Percentiles rank a stretch among this genome's conserved stretches.
These are phyloP conservation scores for Glyptemys insculpta DNA, from an alignment of 2,797 vertebrate genomes.

Conservation along the genomic window DNA sequence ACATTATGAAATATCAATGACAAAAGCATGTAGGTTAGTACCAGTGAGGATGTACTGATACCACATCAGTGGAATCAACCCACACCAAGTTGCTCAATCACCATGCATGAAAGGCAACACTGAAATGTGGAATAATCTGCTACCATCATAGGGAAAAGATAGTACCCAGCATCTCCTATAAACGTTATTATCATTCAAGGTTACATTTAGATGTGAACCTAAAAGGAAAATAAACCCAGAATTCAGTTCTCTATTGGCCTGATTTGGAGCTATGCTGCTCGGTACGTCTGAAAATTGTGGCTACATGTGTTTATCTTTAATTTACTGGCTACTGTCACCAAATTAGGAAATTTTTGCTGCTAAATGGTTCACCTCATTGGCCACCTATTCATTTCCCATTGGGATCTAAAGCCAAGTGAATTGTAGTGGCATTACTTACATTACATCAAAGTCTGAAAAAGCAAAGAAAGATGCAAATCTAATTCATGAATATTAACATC, in stretches of 20 bases:
- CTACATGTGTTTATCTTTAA: not conserved
- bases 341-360: not conserved
- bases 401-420: not conserved
- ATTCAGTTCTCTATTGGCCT: not conserved
- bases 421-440: not conserved
- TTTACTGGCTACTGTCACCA: not conserved
- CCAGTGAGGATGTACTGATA: not conserved
- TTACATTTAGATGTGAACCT: not conserved
- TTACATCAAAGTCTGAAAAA: not conserved
- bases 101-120: not conserved
- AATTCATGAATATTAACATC: not conserved
- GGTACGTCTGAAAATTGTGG: not conserved
- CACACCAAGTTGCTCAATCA: not conserved
- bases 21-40: not conserved
- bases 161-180: not conserved
- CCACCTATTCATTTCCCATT: not conserved
- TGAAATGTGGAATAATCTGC: conserved; percentile 24
- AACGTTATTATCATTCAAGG: not conserved
- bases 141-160: not conserved
- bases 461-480: rapidly evolving
- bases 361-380: rapidly evolving
- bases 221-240: not conserved
- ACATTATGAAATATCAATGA: not conserved
- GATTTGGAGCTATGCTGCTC: not conserved
- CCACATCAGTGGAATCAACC: not conserved